phyloP scores from a whole-genome alignment of 2,888 invertebrate genomes.

The Portevinia maculata region DNA sequence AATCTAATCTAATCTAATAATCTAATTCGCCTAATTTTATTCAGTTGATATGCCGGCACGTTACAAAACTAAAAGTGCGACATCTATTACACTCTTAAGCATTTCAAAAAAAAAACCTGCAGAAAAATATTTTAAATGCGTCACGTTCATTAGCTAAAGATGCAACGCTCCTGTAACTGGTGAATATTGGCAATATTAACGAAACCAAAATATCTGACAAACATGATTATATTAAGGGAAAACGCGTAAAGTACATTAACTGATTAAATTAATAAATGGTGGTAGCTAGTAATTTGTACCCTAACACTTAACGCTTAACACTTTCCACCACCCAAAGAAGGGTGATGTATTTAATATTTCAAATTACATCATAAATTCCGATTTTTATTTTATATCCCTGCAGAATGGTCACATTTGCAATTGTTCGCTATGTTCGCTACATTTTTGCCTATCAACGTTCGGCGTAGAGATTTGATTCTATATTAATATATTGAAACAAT shows the following conservation, averaged over 20 bases:
- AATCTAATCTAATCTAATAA: too few relatives aligned
- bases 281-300: slow-evolving; percentile 47
- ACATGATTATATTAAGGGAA: slow-evolving; percentile 25
- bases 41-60: too few relatives aligned
- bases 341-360: slow-evolving; percentile 57
- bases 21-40: too few relatives aligned
- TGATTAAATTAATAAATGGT: slow-evolving; percentile 54
- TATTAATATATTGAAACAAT: neutral
- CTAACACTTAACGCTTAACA: slow-evolving; percentile 28
- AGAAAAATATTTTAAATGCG: neutral
- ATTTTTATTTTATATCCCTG: slow-evolving; percentile 48
- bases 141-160: slow-evolving; percentile 8
- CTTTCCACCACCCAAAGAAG: slow-evolving; percentile 13
- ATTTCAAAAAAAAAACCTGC: too few relatives aligned
- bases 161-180: neutral
- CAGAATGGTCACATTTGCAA: slow-evolving; percentile 59
- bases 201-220: slow-evolving; percentile 35
- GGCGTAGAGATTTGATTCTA: slow-evolving; percentile 6
- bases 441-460: slow-evolving; percentile 11
- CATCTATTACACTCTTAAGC: too few relatives aligned
- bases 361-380: slow-evolving; percentile 65
- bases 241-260: slow-evolving; percentile 53
- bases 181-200: slow-evolving; percentile 3
- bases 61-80: too few relatives aligned
- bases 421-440: slow-evolving; percentile 47